Base-by-base conservation (phyloP, 1,140 invertebrate species). In the Saxidomus purpurata region DNA sequence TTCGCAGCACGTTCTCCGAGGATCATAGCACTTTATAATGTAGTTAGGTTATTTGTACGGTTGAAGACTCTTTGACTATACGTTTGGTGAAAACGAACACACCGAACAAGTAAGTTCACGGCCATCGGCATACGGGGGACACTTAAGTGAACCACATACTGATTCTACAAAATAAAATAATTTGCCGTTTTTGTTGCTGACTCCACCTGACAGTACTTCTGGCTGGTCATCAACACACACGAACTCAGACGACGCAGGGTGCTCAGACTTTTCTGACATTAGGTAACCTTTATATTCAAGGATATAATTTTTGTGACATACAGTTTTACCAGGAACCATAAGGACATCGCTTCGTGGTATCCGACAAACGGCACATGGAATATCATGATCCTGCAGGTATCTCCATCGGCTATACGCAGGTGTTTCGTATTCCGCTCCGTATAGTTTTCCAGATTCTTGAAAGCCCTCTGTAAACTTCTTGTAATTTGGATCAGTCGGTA, bases 231-330 rank as follows among this genome's bases (percentile, higher is more conserved):
- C 92, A 67, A 92, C 52, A 89, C 92, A 92, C 13, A 90, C 71
- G 61, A 74, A 91, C 69, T 91, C 85, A 19, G 74, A 47, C 11
- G 84, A 25, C 0, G 4, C 61, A 4, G 0, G 38, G 22, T 92
- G 63, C 11, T 0, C 38, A 2, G 76, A 28, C 15, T 87, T 55
- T n/a, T 55, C 86, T 8, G 87, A 43, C 40, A 92, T 77, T 11
- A 92, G 77, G 71, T 92, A 89, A 9, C 92, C 92, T 0, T 31
- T 76, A 77, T 92, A 92, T 83, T 92, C 89, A 0, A 49, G 28
- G 0, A 25, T 81, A n/a, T 11, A 71, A 11, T 31, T 89, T 97
- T 97, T 92, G 17, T 96, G 80, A 67, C 92, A 92, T 19, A 95
- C 1, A 97, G 97, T 71, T 25, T 59, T 69, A 19, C 85, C 90